Conservation (phyloP, 2,888 invertebrate species). For the Diachrysia chrysitis region DNA sequence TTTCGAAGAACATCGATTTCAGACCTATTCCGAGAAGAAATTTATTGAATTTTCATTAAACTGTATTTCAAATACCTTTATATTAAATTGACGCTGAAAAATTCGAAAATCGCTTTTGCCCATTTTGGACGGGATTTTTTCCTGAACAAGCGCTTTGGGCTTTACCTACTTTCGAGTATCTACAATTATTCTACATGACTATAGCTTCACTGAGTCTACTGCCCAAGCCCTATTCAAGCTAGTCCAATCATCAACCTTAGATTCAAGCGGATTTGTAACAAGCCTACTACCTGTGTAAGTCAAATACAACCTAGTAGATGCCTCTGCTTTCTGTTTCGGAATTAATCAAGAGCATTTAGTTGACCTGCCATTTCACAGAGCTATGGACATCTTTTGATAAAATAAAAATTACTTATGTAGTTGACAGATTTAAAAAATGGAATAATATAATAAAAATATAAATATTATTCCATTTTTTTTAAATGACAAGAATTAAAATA, state of each 20-base stretch:
- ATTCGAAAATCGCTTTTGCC: neutral
- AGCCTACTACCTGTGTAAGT: neutral
- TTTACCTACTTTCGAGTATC: neutral
- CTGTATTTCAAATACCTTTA: neutral
- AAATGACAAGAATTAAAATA: too few relatives aligned
- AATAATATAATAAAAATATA: too few relatives aligned
- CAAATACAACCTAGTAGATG: slow-evolving; percentile 14
- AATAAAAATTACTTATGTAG: too few relatives aligned
- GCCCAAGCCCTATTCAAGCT: neutral
- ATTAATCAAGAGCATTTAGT: neutral
- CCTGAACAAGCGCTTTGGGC: neutral
- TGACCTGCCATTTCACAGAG: neutral
- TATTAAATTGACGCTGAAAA: neutral
- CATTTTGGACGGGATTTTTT: neutral
- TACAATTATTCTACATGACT: neutral
- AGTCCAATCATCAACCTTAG: slow-evolving; percentile 11
- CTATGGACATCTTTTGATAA: neutral
- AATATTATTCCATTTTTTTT: too few relatives aligned
- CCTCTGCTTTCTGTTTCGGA: neutral
- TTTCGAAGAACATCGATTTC: neutral
- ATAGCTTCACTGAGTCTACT: neutral
- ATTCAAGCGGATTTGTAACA: neutral
- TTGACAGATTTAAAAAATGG: too few relatives aligned
- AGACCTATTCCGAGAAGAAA: neutral
- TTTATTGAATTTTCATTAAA: neutral